Conservation (phyloP, 2,113 vertebrate genomes). For the Narcine bancroftii region DNA sequence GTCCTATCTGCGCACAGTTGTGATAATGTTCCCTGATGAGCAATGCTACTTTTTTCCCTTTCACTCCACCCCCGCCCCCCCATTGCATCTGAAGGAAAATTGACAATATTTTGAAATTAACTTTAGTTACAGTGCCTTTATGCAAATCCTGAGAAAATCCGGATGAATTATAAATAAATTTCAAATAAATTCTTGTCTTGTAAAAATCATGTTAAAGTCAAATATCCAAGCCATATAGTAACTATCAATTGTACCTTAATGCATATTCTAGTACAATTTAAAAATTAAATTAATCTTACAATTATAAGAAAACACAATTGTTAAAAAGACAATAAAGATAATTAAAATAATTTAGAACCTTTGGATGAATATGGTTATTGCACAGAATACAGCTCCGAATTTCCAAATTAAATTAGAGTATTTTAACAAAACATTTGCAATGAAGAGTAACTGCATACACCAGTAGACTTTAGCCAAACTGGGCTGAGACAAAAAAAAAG, state of each 20-base stretch:
- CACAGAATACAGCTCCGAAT: background rate
- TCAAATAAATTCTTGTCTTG: constrained; percentile 12
- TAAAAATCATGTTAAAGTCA: background rate
- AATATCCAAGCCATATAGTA: constrained; percentile 21
- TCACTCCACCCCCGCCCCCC: too few species aligned
- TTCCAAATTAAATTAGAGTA: background rate
- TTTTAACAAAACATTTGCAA: background rate
- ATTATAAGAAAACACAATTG: background rate
- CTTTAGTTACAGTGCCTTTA: constrained; percentile 19
- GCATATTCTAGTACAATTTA: background rate
- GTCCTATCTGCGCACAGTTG: too few species aligned
- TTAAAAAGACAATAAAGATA: background rate
- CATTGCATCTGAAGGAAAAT: background rate
- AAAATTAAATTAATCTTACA: constrained; percentile 14
- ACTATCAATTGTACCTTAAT: background rate
- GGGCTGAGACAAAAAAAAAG: background rate
- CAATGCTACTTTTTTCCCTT: too few species aligned
- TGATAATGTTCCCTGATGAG: too few species aligned
- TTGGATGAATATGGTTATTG: background rate
- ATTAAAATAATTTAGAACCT: constrained; percentile 13
- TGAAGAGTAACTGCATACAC: background rate
- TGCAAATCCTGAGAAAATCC: constrained; percentile 22
- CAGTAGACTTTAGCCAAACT: background rate
- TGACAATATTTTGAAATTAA: background rate
- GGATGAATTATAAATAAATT: constrained; percentile 9